Base-by-base conservation (phyloP, 2,888 invertebrate species). In the Ceriagrion tenellum region DNA sequence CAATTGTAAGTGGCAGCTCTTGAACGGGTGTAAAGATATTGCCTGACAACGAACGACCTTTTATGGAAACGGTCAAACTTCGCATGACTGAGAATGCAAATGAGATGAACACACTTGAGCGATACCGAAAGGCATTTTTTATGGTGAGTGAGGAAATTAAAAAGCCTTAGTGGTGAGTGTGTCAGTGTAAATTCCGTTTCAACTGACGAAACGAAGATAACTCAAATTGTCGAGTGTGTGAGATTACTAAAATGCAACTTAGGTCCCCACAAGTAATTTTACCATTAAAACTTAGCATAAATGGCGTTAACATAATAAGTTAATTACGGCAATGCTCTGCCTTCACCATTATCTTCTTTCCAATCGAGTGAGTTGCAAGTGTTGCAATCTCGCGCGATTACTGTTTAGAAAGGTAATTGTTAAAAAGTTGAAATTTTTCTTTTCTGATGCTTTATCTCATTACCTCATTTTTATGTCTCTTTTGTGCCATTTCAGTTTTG, bases 51-150 rank as follows among this genome's bases (percentile, higher is more conserved):
- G 69, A 69, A 93, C 93, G 93, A 93, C 93, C 93, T 93, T 93
- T 93, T 47, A 63, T 69, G 63, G 47, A 20, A 69, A 63, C 40
- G 40, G 63, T 56, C 35, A 93, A 91, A 63, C 63, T 63, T 93
- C 81, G 59, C 93, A 93, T 93, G 93, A 93, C 93, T 47, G 56
- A 93, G 69, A 35, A 93, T 93, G 59, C 93, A 93, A 93, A 93
- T 93, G 93, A 63, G 69, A 26, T 93, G 93, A 40, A 69, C 35
- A 69, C 93, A 93, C 69, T 30, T 35, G 81, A 35, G 81, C 81
- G 81, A 81, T 81, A 81, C 81, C 81, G 30, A 30, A 81, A 81
- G 35, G 81, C 81, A 35, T 81, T 81, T 81, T 81, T 81, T 81
- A 81, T 35, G 81, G 81, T 35, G 81, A 81, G 81, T 35, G 81